phyloP scores from a whole-genome alignment of 2,888 invertebrate species.

The Priapulus caudatus region DNA sequence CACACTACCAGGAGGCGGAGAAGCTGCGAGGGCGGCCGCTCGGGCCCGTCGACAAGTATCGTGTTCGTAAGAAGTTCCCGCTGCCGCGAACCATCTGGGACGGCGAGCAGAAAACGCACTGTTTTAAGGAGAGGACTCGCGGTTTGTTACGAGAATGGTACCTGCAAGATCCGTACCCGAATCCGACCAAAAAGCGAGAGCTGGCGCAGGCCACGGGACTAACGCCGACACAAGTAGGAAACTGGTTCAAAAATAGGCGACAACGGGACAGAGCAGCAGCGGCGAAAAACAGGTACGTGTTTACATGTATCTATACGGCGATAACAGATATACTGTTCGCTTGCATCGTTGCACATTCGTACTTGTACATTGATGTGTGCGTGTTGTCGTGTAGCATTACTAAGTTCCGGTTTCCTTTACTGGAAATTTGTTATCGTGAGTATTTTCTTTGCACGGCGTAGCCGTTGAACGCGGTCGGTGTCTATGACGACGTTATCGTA shows the following conservation, averaged over 20 bases:
- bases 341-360: too few relatives aligned
- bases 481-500: too few relatives aligned
- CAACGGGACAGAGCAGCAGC: constrained; percentile 80
- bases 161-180: constrained; percentile 90
- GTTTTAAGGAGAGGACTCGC: constrained; percentile 78
- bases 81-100: constrained; percentile 86
- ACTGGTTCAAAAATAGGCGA: constrained; percentile 82
- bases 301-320: too few relatives aligned
- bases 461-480: too few relatives aligned
- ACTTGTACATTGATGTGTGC: too few relatives aligned
- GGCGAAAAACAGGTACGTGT: constrained; percentile 94
- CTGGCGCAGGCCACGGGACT: constrained; percentile 78
- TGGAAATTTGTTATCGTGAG: too few relatives aligned
- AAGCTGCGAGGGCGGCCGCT: constrained; percentile 75
- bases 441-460: too few relatives aligned
- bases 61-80: constrained; percentile 84
- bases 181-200: constrained; percentile 82
- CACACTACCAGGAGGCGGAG: constrained; percentile 85
- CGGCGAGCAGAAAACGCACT: constrained; percentile 89
- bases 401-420: too few relatives aligned
- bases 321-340: too few relatives aligned
- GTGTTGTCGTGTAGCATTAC: too few relatives aligned
- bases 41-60: constrained; percentile 84
- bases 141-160: constrained; percentile 95
- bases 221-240: constrained; percentile 83